A percentile compares a stretch with the other conserved stretches of the same genome.
phyloP scores from a whole-genome alignment of 2,113 vertebrate species.

The Alethe castanea region DNA sequence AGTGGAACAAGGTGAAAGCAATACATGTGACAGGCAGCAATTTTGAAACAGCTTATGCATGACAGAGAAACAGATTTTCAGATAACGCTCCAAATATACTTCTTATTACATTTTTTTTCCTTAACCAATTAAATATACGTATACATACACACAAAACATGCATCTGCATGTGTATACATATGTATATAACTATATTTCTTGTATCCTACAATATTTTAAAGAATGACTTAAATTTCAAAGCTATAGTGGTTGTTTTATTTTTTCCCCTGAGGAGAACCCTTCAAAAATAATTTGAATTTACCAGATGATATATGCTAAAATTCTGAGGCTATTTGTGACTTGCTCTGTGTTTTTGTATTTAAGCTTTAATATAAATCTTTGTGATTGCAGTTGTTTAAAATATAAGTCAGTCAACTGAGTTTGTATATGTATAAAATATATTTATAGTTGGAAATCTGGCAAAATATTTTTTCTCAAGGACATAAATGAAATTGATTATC shows the following conservation, averaged over 20 bases:
- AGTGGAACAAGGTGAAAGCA: not conserved
- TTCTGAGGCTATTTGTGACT: not conserved
- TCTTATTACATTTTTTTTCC: not conserved
- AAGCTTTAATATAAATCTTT: not conserved
- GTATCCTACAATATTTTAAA: not conserved
- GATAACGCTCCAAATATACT: not conserved
- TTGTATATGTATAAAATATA: not conserved
- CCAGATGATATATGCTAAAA: not conserved
- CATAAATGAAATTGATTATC: not conserved
- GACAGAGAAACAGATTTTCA: not conserved
- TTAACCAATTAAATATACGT: not conserved
- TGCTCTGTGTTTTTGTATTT: not conserved
- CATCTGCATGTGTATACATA: rapidly evolving
- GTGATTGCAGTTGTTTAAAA: not conserved
- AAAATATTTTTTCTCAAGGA: not conserved
- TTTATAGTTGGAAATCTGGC: not conserved
- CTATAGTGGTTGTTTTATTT: not conserved
- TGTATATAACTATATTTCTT: not conserved
- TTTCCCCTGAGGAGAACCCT: not conserved
- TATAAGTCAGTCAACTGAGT: not conserved
- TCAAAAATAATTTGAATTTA: not conserved
- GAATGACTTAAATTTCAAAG: not conserved
- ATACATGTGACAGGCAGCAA: not conserved
- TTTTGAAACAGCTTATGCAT: not conserved
- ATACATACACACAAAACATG: not conserved